Conservation (phyloP, 2,888 invertebrate species). For the Stratiomys singularior region DNA sequence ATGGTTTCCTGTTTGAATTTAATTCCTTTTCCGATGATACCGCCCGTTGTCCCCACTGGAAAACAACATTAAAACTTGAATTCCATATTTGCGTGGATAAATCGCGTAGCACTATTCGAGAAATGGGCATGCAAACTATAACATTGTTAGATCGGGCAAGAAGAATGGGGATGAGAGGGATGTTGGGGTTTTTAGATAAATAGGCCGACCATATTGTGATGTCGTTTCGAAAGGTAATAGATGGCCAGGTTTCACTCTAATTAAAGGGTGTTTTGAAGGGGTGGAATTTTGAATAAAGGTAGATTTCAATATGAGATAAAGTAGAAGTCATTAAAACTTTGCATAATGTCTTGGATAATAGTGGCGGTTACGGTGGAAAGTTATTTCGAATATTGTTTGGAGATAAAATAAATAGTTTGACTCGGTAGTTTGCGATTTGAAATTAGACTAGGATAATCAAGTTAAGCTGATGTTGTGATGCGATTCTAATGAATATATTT, state of each 20-base stretch:
- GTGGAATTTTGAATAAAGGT: slow-evolving; percentile 24
- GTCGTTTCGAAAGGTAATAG: slow-evolving; percentile 38
- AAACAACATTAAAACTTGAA: slow-evolving; percentile 36
- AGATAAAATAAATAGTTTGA: no score
- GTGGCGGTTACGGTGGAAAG: background rate
- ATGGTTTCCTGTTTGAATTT: slow-evolving; percentile 32
- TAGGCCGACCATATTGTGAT: slow-evolving; percentile 38
- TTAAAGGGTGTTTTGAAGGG: slow-evolving; percentile 12
- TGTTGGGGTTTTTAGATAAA: slow-evolving; percentile 4
- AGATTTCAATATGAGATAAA: slow-evolving; percentile 41
- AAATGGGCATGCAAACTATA: slow-evolving; percentile 28
- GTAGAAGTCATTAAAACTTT: slow-evolving; percentile 42
- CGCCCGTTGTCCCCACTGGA: background rate
- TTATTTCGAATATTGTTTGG: no score
- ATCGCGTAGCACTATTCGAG: slow-evolving; percentile 37
- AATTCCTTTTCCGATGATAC: slow-evolving; percentile 3
- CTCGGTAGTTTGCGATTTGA: no score
- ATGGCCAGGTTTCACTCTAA: slow-evolving; percentile 39
- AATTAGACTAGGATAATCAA: no score
- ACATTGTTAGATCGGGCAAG: background rate
- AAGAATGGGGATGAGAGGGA: background rate
- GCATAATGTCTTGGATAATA: slow-evolving; percentile 24
- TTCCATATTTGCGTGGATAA: slow-evolving; percentile 43
- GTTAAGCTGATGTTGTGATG: no score
- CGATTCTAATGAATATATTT: no score